phyloP scores from a whole-genome alignment of 2,888 invertebrate species.

The Entomobrya multifasciata region DNA sequence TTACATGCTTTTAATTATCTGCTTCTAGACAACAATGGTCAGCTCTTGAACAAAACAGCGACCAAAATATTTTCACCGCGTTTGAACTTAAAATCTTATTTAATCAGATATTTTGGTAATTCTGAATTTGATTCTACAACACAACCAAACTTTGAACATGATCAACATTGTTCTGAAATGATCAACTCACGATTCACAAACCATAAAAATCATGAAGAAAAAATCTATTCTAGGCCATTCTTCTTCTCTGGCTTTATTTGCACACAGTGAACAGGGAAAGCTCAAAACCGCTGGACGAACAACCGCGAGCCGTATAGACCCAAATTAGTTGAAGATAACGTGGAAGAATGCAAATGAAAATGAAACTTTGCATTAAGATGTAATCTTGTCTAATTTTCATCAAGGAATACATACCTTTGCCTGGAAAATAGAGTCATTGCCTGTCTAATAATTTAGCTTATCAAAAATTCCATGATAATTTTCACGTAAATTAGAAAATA shows the following conservation, averaged over 20 bases:
- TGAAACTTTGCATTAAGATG: constrained; percentile 1
- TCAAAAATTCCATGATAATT: constrained; percentile 59
- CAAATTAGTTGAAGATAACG: too few relatives aligned
- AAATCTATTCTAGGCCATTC: too few relatives aligned
- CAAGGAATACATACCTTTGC: not conserved
- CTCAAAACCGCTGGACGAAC: too few relatives aligned
- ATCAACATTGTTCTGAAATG: constrained; percentile 7
- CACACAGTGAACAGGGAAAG: too few relatives aligned
- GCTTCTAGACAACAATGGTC: too few relatives aligned
- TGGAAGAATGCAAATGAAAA: constrained; percentile 8
- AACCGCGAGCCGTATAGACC: too few relatives aligned
- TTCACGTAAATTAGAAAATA: constrained; percentile 35
- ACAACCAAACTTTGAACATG: constrained; percentile 29
- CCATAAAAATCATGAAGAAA: not conserved
- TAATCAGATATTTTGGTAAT: too few relatives aligned
- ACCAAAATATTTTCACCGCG: too few relatives aligned
- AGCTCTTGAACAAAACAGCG: too few relatives aligned
- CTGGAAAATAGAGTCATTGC: constrained; percentile 25
- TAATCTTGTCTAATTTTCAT: constrained; percentile 32
- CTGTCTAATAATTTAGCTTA: constrained; percentile 24
- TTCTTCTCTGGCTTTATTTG: too few relatives aligned
- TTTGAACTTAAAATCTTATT: too few relatives aligned
- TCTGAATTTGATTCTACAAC: constrained; percentile 4
- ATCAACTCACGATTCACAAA: constrained; percentile 16
- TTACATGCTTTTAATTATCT: too few relatives aligned